A percentile compares a stretch with the other conserved stretches of the same genome.
Evolutionary conservation across 64 coral and sea anemone species (phyloP).

Genomic region (Trachythela sp.): DNA sequence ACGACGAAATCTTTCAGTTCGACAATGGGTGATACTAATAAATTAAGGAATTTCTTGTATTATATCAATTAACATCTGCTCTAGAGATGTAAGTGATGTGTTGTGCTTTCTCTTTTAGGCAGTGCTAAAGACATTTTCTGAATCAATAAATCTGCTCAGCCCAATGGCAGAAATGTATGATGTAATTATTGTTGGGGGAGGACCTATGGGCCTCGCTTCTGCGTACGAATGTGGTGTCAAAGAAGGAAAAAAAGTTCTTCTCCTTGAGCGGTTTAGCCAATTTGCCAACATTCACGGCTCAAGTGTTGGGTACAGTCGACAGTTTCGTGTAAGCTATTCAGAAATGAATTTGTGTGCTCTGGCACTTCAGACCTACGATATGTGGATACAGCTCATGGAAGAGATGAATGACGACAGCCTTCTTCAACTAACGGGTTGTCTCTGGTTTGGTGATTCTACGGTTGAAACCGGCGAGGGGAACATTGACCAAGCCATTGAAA

Average conservation of each 20-base stretch:
- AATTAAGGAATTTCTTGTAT: too few species aligned
- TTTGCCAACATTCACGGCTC: slow-evolving; percentile 41
- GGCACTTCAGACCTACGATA: slow-evolving; percentile 19
- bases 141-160: too few species aligned
- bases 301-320: slow-evolving; percentile 42
- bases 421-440: slow-evolving; percentile 26
- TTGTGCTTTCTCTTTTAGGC: too few species aligned
- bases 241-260: slow-evolving; percentile 36
- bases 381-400: slow-evolving; percentile 35
- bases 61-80: too few species aligned
- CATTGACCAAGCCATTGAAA: slow-evolving; percentile 32
- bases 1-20: too few species aligned
- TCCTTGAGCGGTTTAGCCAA: slow-evolving; percentile 30
- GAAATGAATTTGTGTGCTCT: slow-evolving; percentile 35
- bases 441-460: slow-evolving; percentile 40
- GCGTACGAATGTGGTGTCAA: slow-evolving; percentile 45
- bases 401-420: slow-evolving; percentile 31
- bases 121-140: too few species aligned
- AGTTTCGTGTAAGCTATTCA: slow-evolving; percentile 44
- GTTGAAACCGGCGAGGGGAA: slow-evolving; percentile 48
- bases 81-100: too few species aligned
- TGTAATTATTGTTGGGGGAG: slow-evolving; percentile 41
- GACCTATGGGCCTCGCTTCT: slow-evolving; percentile 37
- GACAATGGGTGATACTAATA: too few species aligned
- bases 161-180: slow-evolving; percentile 41